A percentile compares a stretch with the other conserved stretches of the same genome.
These are phyloP conservation scores for Trachymyrmex septentrionalis DNA, from an alignment of 1,140 invertebrate genomes.

Conservation along the genomic window DNA sequence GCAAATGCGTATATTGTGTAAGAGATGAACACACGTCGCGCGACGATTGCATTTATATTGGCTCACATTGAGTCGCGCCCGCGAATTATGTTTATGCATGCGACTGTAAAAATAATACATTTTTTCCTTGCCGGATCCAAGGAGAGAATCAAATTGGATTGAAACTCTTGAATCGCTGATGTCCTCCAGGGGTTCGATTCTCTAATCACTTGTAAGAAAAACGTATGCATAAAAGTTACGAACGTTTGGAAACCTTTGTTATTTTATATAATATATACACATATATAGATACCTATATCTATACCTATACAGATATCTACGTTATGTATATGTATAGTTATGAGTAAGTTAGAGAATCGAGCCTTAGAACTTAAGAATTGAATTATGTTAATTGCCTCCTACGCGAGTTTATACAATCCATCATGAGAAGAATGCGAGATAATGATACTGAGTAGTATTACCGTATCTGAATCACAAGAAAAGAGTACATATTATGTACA, in stretches of 20 bases:
- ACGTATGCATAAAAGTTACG: no score
- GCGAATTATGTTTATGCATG: constrained; percentile 32
- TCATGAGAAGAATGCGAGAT: not conserved
- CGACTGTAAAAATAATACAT: constrained; percentile 7
- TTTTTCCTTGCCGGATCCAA: not conserved
- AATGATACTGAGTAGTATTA: not conserved
- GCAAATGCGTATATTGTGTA: constrained; percentile 30
- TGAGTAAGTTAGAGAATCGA: no score
- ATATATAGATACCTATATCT: no score
- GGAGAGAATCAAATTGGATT: not conserved
- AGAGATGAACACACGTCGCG: constrained; percentile 5
- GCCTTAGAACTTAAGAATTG: not conserved
- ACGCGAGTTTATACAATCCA: not conserved
- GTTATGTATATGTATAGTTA: no score
- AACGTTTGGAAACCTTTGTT: no score
- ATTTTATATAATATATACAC: no score
- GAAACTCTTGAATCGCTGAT: not conserved
- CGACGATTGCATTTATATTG: constrained; percentile 72
- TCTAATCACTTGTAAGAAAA: no score
- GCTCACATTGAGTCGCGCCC: constrained; percentile 82
- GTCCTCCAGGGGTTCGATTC: constrained; percentile 26
- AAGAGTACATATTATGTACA: no score
- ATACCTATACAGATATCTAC: no score
- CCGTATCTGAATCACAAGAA: no score
- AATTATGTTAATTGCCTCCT: not conserved